Evolutionary conservation across 2,113 vertebrate species (phyloP).

Genomic region (Noctilio leporinus): DNA sequence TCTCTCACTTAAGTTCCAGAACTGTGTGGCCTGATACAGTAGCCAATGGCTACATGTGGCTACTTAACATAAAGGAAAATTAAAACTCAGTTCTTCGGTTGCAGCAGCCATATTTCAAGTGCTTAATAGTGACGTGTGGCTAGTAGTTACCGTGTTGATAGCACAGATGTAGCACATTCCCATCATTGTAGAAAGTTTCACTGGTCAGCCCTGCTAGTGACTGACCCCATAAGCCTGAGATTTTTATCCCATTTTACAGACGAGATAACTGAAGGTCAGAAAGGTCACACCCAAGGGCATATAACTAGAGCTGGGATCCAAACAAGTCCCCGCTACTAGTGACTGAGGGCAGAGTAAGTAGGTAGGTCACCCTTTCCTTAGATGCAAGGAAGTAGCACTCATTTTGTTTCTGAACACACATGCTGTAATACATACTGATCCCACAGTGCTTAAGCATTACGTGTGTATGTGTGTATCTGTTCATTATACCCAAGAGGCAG

Average conservation of each 20-base stretch:
- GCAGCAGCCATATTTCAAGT: not conserved
- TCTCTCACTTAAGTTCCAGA: not conserved
- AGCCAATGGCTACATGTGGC: not conserved
- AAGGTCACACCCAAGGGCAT: not conserved
- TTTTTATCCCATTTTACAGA: not conserved
- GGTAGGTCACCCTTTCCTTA: not conserved
- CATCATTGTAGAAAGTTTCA: not conserved
- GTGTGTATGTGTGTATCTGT: not conserved
- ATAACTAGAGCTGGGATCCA: not conserved
- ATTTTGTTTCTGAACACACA: not conserved
- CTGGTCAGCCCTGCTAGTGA: not conserved
- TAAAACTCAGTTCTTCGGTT: not conserved
- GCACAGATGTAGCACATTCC: not conserved
- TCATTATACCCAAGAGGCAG: not conserved
- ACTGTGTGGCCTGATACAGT: not conserved
- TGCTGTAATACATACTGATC: not conserved
- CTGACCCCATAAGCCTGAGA: not conserved
- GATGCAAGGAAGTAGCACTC: not conserved
- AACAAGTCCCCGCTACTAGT: not conserved
- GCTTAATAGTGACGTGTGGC: not conserved
- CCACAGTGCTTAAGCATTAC: not conserved
- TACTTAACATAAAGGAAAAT: not conserved
- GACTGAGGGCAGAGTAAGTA: not conserved
- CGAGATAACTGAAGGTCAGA: not conserved
- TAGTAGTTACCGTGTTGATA: not conserved